Evolutionary conservation across 2,113 vertebrate genomes (phyloP).

Genomic region (Neotragus pygmaeus): DNA sequence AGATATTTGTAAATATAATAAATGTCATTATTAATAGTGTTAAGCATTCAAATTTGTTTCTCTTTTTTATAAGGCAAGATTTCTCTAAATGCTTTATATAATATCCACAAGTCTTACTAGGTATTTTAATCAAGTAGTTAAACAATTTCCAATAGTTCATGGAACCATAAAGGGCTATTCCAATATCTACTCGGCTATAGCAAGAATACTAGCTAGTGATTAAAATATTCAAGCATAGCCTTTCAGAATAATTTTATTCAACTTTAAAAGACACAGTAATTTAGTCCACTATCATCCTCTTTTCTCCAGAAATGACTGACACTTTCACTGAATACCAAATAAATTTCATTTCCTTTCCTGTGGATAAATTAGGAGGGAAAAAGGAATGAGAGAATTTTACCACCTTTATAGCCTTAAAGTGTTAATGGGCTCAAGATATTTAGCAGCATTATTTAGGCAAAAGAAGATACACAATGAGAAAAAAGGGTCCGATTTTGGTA

Average conservation of each 20-base stretch:
- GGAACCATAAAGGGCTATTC: neutral
- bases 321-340: neutral
- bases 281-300: neutral
- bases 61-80: neutral
- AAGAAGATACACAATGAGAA: conserved; percentile 4
- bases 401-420: neutral
- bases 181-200: neutral
- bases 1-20: conserved; percentile 10
- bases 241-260: conserved; percentile 37
- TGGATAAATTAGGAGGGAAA: conserved; percentile 18
- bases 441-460: conserved; percentile 22
- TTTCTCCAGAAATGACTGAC: conserved; percentile 8
- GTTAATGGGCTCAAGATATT: conserved; percentile 11
- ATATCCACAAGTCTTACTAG: neutral
- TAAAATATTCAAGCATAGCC: conserved; percentile 26
- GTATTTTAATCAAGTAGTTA: conserved; percentile 18
- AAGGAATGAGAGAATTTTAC: neutral
- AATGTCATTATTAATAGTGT: neutral
- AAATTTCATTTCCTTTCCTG: conserved; percentile 6
- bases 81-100: neutral
- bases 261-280: neutral
- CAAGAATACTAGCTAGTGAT: neutral
- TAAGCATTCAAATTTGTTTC: neutral
- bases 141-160: conserved; percentile 1
- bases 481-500: neutral